Evolutionary conservation across 2,113 vertebrate genomes (phyloP), one percentile per base, ranked within the genome.

Genomic region (Scalopus aquaticus): DNA sequence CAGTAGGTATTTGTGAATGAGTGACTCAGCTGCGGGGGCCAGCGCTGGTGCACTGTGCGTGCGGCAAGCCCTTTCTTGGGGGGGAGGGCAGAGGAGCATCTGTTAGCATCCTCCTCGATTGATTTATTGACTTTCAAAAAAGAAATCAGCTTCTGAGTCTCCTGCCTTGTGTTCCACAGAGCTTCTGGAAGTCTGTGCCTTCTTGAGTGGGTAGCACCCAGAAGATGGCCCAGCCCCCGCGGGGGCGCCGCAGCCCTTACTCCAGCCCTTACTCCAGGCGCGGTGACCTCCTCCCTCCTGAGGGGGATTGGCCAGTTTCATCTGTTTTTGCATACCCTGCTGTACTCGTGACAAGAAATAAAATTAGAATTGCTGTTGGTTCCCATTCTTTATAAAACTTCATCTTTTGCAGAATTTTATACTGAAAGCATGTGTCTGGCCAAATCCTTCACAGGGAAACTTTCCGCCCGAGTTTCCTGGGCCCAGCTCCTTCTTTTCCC

Each of bases 151-250:
- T 37, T 91, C 83, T 93, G 89, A 96, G 26, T 30, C 3, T 54
- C 26, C n/a, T 39, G 67, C 32, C 88, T 37, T 88, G 67, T 78
- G 17, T 65, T 35, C 72, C 62, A 37, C 92, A 97, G 96, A 67
- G 0, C 92, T 96, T 56, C 95, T 97, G 92, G 90, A 97, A 46
- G 77, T 93, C 84, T 97, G 96, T 0, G 37, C 76, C 7, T 97
- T 97, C 88, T 94, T 97, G 62, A 26, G 0, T 9, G 49, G 58
- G 30, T 96, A 60, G 91, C 20, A 3, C 32, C 37, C 0, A 28
- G 72, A 51, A 22, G 72, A 67, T 0, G 24, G 20, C n/a, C 37
- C 15, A 16, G 24, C 10, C 16, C n/a, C 20, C 24, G 46, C 3
- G 5, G 13, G 10, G 26, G 30, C 19, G 12, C 35, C 37, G 39